These are phyloP conservation scores for Crotalus tigris DNA, from an alignment of 2,113 vertebrate species.

Conservation along the genomic window DNA sequence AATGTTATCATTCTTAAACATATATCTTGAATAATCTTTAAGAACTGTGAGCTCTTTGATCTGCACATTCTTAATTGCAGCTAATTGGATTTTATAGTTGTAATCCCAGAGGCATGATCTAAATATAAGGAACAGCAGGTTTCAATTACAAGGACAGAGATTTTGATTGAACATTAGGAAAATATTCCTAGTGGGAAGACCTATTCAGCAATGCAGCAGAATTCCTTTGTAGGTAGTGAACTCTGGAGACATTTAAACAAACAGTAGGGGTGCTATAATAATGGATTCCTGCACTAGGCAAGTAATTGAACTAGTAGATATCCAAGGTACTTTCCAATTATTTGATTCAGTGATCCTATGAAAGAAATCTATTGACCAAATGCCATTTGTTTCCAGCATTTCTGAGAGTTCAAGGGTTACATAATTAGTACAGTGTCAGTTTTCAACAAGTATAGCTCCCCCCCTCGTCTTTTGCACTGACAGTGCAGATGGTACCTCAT, in stretches of 20 bases:
- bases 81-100: slow-evolving; percentile 1
- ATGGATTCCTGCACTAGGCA: not conserved
- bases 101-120: not conserved
- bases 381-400: slow-evolving; percentile 12
- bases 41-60: not conserved
- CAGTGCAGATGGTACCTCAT: slow-evolving; percentile 25
- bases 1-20: not conserved
- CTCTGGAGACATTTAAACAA: not conserved
- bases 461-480: not conserved
- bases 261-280: not conserved
- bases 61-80: slow-evolving; percentile 15
- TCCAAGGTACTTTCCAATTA: not conserved
- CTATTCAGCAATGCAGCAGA: not conserved
- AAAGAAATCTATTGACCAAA: not conserved
- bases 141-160: not conserved
- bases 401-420: slow-evolving; percentile 25
- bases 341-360: not conserved
- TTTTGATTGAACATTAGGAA: not conserved
- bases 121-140: not conserved
- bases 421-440: not conserved
- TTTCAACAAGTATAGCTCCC: slow-evolving; percentile 23
- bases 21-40: not conserved
- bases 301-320: not conserved
- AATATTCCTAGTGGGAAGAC: not conserved
- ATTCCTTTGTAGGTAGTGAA: not conserved